Evolutionary conservation across 2,797 vertebrate genomes (phyloP).

Genomic region (Lepilemur septentrionalis): DNA sequence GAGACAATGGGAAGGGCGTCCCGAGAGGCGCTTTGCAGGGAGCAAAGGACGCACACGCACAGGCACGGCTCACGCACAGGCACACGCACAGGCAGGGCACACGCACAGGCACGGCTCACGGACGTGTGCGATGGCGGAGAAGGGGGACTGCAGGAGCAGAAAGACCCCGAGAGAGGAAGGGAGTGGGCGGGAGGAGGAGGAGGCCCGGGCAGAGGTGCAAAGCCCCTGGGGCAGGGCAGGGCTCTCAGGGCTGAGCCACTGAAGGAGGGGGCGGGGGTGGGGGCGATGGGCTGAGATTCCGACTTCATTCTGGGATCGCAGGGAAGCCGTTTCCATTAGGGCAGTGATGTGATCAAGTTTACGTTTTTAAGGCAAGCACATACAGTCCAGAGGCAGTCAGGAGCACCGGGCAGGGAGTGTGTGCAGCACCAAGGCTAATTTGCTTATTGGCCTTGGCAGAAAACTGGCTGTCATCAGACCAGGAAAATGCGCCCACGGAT

Average conservation of each 20-base stretch:
- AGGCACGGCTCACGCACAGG: accelerated
- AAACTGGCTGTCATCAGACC: neutral
- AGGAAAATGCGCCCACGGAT: neutral
- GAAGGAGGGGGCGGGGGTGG: neutral
- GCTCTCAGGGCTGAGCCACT: neutral
- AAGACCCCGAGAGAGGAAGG: neutral
- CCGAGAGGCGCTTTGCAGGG: neutral
- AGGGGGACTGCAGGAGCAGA: neutral
- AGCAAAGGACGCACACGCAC: accelerated
- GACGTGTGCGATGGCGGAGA: accelerated
- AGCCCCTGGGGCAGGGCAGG: neutral
- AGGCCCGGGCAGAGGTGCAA: neutral
- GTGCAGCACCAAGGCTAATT: accelerated
- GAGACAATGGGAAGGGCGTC: too few relatives aligned
- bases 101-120: accelerated
- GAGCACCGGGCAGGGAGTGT: accelerated
- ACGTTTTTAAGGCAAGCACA: accelerated
- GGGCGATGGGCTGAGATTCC: neutral
- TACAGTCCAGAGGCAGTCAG: neutral
- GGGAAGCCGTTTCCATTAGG: neutral
- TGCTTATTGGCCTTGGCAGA: neutral
- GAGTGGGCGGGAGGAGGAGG: neutral
- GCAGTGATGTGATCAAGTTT: neutral
- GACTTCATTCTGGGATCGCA: neutral
- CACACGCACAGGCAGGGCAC: neutral